phyloP scores from a whole-genome alignment of 1,140 invertebrate genomes.

The Chrysopa pallens region DNA sequence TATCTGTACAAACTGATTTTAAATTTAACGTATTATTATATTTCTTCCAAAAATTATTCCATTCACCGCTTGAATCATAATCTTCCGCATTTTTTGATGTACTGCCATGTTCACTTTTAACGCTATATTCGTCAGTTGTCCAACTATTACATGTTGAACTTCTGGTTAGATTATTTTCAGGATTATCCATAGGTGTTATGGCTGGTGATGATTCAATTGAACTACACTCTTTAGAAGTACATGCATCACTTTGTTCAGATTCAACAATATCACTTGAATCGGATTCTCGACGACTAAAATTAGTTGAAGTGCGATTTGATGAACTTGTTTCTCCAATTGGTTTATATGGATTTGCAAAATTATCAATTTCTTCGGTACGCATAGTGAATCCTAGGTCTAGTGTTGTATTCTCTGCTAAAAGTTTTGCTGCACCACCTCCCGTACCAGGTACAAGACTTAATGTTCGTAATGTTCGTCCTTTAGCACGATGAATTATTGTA shows the following conservation, averaged over 20 bases:
- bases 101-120: conserved; percentile 13
- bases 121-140: conserved; percentile 8
- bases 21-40: conserved; percentile 16
- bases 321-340: not conserved
- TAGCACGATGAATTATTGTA: not conserved
- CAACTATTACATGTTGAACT: conserved; percentile 5
- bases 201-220: conserved; percentile 16
- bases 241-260: not conserved
- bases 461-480: not conserved
- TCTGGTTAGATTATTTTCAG: conserved; percentile 9
- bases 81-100: not conserved
- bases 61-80: conserved; percentile 15
- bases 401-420: not conserved
- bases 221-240: conserved; percentile 15
- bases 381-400: not conserved
- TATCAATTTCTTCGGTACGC: not conserved
- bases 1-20: not conserved
- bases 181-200: not conserved
- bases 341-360: not conserved
- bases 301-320: not conserved
- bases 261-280: not conserved
- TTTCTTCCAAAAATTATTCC: conserved; percentile 23
- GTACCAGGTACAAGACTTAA: not conserved
- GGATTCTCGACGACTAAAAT: not conserved
- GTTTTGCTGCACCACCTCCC: not conserved